Base-by-base conservation (phyloP, 1,140 invertebrate species). In the Drosophila grimshawi region DNA sequence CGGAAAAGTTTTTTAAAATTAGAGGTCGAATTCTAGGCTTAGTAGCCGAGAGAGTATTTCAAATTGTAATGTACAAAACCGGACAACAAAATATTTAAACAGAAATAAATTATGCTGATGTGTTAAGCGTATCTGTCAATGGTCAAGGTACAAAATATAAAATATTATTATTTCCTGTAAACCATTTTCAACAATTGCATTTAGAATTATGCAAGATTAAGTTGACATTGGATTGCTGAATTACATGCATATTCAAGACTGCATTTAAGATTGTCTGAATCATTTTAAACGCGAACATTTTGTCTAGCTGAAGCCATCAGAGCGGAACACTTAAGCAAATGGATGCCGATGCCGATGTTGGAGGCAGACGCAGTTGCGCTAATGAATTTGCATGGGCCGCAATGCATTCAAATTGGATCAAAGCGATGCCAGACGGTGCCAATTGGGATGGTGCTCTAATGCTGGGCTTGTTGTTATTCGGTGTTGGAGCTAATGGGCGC, bases 371-470 rank as follows among this genome's bases (percentile, higher is more conserved):
- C 11, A 55, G 70, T 67, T 66, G 46, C 46, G 81, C 60, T 78
- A 86, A 86, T 86, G 74, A 86, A 81, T 86, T 86, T 69, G 76
- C 64, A 64, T 56, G 52, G 39, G 35, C 46, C 43, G 48, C 57
- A 72, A 74, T 45, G 55, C 70, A 60, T 79, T 66, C 67, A 62
- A 76, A 49, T 78, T 86, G 56, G 52, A 69, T 70, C 56, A 80
- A 76, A 66, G 52, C n/a, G 43, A 67, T 41, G 52, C 39, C 39
- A 43, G 39, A 43, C 39, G 39, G n/a, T 19, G 19, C 39, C 39
- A 43, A 43, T n/a, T 43, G 5, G 35, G 35, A 6, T 37, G 35
- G 35, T 37, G 35, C 35, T 37, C 5, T 37, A 7, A 6, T 37
- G 35, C 35, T 37, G 35, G 19, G 19, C 19, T 37, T 43, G 10